These are phyloP conservation scores for human DNA, from an alignment of 2,113 vertebrate genomes.

Conservation along the genomic window GRCh38 chr15:64830001-64830500, in stretches of 20 bases:
- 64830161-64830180: neutral
- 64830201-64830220: neutral
- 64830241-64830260: neutral
- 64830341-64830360: neutral
- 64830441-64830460: neutral
- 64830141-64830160: constrained; percentile 10
- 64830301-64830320: neutral
- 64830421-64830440: neutral
- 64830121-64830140: neutral
- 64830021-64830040: neutral
- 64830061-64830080: neutral
- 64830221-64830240: neutral
- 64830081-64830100: neutral
- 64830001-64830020: neutral
- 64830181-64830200: neutral
- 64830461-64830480: neutral
- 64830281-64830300: neutral
- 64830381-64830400: constrained; percentile 18
- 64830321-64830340: neutral
- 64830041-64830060: neutral
- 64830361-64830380: constrained; percentile 12
- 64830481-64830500: neutral
- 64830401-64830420: neutral
- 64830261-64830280: neutral
- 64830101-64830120: neutral